Percentiles rank a stretch among this genome's conserved stretches.
phyloP scores from a whole-genome alignment of 2,888 invertebrate species.

The Ennomos quercinarius region DNA sequence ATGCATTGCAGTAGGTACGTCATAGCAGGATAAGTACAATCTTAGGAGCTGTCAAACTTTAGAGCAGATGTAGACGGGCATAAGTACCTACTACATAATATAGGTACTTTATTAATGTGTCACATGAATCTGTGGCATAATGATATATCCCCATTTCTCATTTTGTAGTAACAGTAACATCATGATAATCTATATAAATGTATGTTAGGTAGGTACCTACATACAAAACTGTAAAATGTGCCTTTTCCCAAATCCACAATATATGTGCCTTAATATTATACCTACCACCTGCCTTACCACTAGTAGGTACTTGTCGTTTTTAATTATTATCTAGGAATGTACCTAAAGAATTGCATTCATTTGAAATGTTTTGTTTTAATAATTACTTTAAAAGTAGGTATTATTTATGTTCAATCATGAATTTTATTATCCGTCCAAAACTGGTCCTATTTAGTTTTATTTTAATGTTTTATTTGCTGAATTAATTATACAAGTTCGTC shows the following conservation, averaged over 20 bases:
- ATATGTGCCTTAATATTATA: slow-evolving; percentile 47
- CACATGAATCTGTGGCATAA: too few relatives aligned
- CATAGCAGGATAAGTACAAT: too few relatives aligned
- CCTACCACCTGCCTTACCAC: slow-evolving; percentile 21
- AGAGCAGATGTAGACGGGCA: too few relatives aligned
- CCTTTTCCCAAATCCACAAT: slow-evolving; percentile 40
- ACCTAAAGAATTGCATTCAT: too few relatives aligned
- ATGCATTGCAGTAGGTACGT: too few relatives aligned
- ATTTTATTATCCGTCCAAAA: slow-evolving; percentile 30
- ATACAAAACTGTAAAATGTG: slow-evolving; percentile 25
- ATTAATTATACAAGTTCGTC: slow-evolving; percentile 27
- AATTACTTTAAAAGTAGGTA: slow-evolving; percentile 13
- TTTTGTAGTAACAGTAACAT: too few relatives aligned
- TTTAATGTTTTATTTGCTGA: slow-evolving; percentile 25
- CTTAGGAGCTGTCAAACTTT: too few relatives aligned
- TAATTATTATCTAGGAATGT: slow-evolving; percentile 1
- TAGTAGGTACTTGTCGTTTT: background rate
- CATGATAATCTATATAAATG: too few relatives aligned
- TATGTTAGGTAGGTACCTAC: too few relatives aligned
- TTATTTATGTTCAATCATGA: slow-evolving; percentile 17
- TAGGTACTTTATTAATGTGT: too few relatives aligned
- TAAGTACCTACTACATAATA: too few relatives aligned
- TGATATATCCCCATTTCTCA: too few relatives aligned
- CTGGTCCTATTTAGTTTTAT: slow-evolving; percentile 32
- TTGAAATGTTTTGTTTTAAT: slow-evolving; percentile 9